Evolutionary conservation across 2,888 invertebrate species (phyloP), one percentile per base, ranked within the genome.

Genomic region (Heliconius cydno): DNA sequence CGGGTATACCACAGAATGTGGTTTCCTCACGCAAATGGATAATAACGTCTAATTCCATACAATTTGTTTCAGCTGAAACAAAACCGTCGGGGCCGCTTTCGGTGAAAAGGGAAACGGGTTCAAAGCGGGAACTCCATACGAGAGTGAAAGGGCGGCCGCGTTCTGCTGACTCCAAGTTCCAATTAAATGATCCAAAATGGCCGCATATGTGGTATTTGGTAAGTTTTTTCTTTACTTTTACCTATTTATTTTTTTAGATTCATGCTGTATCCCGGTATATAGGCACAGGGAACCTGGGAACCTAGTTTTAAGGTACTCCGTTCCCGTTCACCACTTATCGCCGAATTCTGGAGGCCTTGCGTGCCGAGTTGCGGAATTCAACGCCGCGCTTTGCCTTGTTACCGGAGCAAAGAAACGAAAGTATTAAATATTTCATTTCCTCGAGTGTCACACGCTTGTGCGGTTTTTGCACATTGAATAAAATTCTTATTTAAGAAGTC

Each of bases 151-250:
- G 98, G 86, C 90, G 92, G 88, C 89, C 93, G 81, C 87, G 93
- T 74, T 89, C 94, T 30, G 90, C 93, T 12, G 92, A 93, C 87
- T 89, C 92, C 80, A 93, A 93, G 86, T 94, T 95, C 85, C 94
- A 95, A 83, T 95, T 98, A 84, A 97, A 97, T 89, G 99, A 99
- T 94, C 98, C 98, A 57, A 97, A 98, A 92, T 99, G 99, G 99
- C 96, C 97, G 60, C 97, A 97, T 86, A 99, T 98, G 98, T 99
- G 99, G 99, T 99, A 99, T 95, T 95, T 99, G 96, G 99, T 99
- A 95, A 97, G 98, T 97, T 84, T 73, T 25, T 60, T 63, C 72
- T 38, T 63, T 25, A 68, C 7, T 77, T 68, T 70, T 30, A 75
- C 3, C 10, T 28, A 65, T 28, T 60, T n/a, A n/a, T 57, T 60